Percentiles rank a stretch among this genome's conserved stretches.
Conservation (phyloP, 2,797 vertebrate species). For the Borostomias antarcticus region DNA sequence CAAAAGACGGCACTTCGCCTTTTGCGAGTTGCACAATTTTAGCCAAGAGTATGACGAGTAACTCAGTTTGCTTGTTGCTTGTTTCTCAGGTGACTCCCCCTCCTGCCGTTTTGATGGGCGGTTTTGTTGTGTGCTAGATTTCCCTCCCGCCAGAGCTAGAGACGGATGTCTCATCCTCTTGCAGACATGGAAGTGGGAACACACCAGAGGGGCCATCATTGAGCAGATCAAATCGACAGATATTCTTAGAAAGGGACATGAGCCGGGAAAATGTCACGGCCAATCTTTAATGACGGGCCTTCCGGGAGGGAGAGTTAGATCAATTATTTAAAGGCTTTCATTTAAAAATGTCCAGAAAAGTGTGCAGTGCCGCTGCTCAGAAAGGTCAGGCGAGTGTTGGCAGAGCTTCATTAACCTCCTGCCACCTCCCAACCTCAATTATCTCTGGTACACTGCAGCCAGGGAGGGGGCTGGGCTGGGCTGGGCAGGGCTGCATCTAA, state of each 20-base stretch:
- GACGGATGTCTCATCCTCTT: conserved; percentile 53
- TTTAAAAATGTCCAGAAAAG: conserved; percentile 81
- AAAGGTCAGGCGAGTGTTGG: conserved; percentile 79
- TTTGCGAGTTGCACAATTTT: conserved; percentile 18
- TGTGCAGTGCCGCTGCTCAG: conserved; percentile 68
- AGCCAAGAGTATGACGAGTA: conserved; percentile 27
- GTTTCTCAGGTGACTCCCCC: conserved; percentile 3
- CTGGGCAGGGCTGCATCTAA: too few species aligned
- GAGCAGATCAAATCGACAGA: conserved; percentile 68
- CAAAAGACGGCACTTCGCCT: conserved; percentile 16
- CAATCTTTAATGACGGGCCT: conserved; percentile 79
- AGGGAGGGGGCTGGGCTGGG: conserved; percentile 21
- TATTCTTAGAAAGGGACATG: conserved; percentile 73
- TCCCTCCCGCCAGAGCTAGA: conserved; percentile 37
- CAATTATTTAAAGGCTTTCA: conserved; percentile 86
- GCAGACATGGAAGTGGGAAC: conserved; percentile 30
- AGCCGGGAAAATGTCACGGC: conserved; percentile 73
- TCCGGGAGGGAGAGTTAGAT: conserved; percentile 80
- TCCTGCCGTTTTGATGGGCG: conserved; percentile 31
- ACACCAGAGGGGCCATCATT: conserved; percentile 48
- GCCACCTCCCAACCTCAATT: conserved; percentile 75
- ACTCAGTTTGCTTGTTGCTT: conserved; percentile 31
- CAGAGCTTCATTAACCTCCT: conserved; percentile 84
- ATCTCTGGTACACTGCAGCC: conserved; percentile 75
- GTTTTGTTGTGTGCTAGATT: conserved; percentile 47